Conservation (phyloP, 2,113 vertebrate species). For the Myodes glareolus region DNA sequence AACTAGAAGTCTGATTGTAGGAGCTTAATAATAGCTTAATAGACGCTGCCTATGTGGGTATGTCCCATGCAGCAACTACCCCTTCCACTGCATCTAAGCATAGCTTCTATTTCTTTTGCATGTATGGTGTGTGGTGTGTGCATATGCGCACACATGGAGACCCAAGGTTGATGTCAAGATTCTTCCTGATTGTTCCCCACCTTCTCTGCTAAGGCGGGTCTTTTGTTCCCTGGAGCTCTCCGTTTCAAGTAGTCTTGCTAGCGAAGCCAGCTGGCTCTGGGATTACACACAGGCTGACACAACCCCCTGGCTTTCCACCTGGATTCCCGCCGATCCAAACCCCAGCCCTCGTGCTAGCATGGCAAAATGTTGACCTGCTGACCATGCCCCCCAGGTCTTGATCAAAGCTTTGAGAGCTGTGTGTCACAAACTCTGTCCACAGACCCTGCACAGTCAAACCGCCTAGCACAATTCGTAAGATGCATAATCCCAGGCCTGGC, state of each 20-base stretch:
- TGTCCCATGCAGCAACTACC: neutral
- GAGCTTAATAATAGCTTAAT: neutral
- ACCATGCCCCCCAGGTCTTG: neutral
- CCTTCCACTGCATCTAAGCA: neutral
- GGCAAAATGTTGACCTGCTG: neutral
- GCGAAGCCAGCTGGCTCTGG: neutral
- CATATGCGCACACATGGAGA: neutral
- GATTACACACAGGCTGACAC: neutral
- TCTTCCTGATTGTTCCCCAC: neutral
- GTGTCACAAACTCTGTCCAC: neutral
- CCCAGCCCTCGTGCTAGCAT: neutral
- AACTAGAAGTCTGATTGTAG: neutral
- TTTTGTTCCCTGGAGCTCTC: neutral
- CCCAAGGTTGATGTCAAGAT: neutral
- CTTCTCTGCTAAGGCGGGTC: neutral
- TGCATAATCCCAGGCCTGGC: neutral
- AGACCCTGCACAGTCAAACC: neutral
- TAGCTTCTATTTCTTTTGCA: neutral
- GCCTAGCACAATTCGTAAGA: neutral
- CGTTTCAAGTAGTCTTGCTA: neutral
- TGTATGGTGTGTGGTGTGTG: too few species aligned
- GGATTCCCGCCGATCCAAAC: neutral
- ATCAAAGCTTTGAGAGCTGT: neutral
- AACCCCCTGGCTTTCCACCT: neutral
- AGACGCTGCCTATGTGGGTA: neutral